phyloP scores from a whole-genome alignment of 2,888 invertebrate genomes.

The Pyrocoelia pectoralis region DNA sequence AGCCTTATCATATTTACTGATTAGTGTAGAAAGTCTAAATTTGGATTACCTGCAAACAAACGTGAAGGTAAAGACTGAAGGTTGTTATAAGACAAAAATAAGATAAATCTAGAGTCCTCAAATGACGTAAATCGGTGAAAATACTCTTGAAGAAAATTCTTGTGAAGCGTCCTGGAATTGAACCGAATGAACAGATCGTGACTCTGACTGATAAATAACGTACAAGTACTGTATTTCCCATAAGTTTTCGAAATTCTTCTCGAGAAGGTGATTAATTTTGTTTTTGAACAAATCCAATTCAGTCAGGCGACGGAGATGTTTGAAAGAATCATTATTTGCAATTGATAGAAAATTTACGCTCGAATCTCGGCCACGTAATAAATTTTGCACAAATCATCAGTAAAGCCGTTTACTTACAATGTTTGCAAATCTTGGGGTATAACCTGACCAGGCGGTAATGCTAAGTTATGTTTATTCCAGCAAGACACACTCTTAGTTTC shows the following conservation, averaged over 20 bases:
- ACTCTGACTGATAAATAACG: constrained; percentile 47
- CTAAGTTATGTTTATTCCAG: constrained; percentile 69
- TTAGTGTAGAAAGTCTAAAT: constrained; percentile 69
- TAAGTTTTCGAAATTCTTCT: constrained; percentile 70
- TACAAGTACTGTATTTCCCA: constrained; percentile 71
- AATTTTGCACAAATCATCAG: too few species aligned
- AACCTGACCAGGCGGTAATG: constrained; percentile 68
- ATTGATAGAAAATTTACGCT: constrained; percentile 75
- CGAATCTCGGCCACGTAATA: constrained; percentile 69
- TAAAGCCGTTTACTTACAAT: constrained; percentile 71
- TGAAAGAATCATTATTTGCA: constrained; percentile 74
- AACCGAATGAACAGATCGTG: too few species aligned
- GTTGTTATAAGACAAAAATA: too few species aligned
- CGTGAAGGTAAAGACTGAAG: constrained; percentile 66
- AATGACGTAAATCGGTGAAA: constrained; percentile 66
- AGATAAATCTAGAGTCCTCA: constrained; percentile 74
- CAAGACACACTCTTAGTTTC: constrained; percentile 72
- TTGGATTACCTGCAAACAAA: constrained; percentile 67
- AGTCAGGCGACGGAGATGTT: constrained; percentile 68
- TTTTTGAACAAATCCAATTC: constrained; percentile 80
- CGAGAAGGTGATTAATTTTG: constrained; percentile 71
- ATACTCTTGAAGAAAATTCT: constrained; percentile 71
- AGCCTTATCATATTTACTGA: constrained; percentile 71
- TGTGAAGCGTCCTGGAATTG: constrained; percentile 69
- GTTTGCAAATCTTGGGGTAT: constrained; percentile 71